Conservation (phyloP, 1,140 invertebrate genomes). For the Aculops lycopersici region DNA sequence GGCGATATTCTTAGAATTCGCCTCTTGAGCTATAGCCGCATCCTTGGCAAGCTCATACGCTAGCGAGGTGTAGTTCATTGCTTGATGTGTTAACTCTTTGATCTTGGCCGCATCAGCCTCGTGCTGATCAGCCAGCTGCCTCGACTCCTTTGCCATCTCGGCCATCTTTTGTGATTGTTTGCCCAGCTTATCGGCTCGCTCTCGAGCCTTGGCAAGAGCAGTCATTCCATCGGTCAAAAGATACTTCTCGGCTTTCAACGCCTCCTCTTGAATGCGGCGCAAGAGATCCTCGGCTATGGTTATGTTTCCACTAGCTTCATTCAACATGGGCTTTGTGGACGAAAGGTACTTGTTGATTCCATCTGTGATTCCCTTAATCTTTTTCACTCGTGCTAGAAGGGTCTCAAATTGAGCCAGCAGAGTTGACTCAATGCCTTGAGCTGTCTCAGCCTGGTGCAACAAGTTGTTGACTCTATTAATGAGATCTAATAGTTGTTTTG, state of each 20-base stretch:
- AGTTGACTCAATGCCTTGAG: slow-evolving; percentile 22
- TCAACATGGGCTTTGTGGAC: slow-evolving; percentile 13
- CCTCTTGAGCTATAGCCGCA: slow-evolving; percentile 33
- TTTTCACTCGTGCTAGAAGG: slow-evolving; percentile 26
- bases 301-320: slow-evolving; percentile 21
- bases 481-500: slow-evolving; percentile 33
- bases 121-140: slow-evolving; percentile 36
- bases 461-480: slow-evolving; percentile 32
- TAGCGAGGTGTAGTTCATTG: slow-evolving; percentile 40
- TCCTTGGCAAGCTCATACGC: slow-evolving; percentile 46
- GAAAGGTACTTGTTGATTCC: slow-evolving; percentile 16
- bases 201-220: slow-evolving; percentile 39
- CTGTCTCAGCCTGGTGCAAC: slow-evolving; percentile 29
- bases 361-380: slow-evolving; percentile 20
- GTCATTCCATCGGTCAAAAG: slow-evolving; percentile 40
- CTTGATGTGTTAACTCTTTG: slow-evolving; percentile 35
- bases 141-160: slow-evolving; percentile 47
- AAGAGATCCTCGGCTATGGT: slow-evolving; percentile 36
- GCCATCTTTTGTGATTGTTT: slow-evolving; percentile 69
- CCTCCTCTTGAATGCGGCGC: slow-evolving; percentile 29
- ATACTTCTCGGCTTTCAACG: slow-evolving; percentile 33
- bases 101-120: slow-evolving; percentile 41
- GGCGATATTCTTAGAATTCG: slow-evolving; percentile 23
- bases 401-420: slow-evolving; percentile 31
- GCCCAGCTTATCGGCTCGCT: slow-evolving; percentile 49